These are phyloP conservation scores for Morone saxatilis DNA, from an alignment of 2,113 vertebrate genomes.

Conservation along the genomic window DNA sequence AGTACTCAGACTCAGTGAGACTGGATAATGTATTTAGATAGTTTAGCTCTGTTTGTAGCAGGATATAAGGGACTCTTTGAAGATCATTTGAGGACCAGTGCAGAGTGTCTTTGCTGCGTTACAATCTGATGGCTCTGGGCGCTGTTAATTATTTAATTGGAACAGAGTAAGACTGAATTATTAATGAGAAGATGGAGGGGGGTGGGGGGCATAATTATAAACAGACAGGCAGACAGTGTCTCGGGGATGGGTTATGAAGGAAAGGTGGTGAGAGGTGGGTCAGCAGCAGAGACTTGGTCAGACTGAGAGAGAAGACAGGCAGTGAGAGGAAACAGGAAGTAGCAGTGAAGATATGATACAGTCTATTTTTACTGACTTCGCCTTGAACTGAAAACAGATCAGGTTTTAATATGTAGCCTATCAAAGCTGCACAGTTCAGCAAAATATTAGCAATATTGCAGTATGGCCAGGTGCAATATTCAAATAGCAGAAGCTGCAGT, in stretches of 20 bases:
- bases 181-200: conserved; percentile 58
- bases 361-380: neutral
- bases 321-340: conserved; percentile 17
- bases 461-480: too few species aligned
- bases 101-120: conserved; percentile 22
- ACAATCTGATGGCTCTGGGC: conserved; percentile 32
- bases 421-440: too few species aligned
- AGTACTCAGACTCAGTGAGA: neutral
- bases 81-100: neutral
- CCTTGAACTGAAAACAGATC: too few species aligned
- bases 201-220: conserved; percentile 26
- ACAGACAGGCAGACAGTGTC: conserved; percentile 33
- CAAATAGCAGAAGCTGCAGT: too few species aligned
- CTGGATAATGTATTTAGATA: neutral
- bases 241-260: conserved; percentile 15
- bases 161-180: conserved; percentile 60
- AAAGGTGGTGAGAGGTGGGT: conserved; percentile 34
- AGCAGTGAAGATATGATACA: neutral
- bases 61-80: conserved; percentile 1
- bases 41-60: neutral
- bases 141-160: conserved; percentile 69
- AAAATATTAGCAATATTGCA: too few species aligned
- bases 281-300: neutral
- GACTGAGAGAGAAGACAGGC: neutral
- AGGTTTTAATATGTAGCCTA: too few species aligned